Evolutionary conservation across 2,113 vertebrate genomes (phyloP), one percentile per base, ranked within the genome.

Genomic region (Myotis yumanensis): DNA sequence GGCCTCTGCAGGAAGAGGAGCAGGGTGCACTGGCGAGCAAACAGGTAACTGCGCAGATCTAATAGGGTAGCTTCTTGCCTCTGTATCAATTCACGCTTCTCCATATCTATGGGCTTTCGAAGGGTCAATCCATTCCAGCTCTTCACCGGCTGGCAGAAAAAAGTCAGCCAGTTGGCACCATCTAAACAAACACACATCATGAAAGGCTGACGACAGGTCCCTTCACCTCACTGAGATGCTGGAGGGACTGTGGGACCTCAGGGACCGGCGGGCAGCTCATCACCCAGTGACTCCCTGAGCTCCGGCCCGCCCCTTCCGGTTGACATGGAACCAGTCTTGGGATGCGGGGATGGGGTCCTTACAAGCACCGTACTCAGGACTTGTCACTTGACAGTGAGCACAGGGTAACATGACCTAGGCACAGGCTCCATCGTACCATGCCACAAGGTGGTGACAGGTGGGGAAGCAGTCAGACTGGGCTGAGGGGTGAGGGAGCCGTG

Each of bases 21-120:
- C 97, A 99, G 97, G 0, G 99, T 99, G 98, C 99, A 99, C 98
- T 99, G 99, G 32, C 99, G 99, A 5, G 99, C 99, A 97, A 99
- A 99, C 12, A 99, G 98, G 98, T 99, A 99, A 97, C 99, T 99
- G 37, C 99, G 99, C 97, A 99, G 98, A 94, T 99, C 99, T 92
- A 99, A 97, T 82, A 99, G 98, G 46, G 99, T 99, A 66, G 99
- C 99, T 89, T 99, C 99, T 12, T 99, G 98, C 32, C 97, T 99
- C 98, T 99, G 99, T 76, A 99, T 99, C 90, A 99, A 95, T 15
- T 99, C 99, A 28, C 99, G 98, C 97, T 99, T 99, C 98, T 99
- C 99, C 99, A 99, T 99, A 95, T 99, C 99, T 75, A 99, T 99
- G 17, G 99, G 99, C 32, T 99, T 98, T 54, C 99, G 98, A 12